Evolutionary conservation across 2,888 invertebrate genomes (phyloP).

Genomic region (Globia sparganii): DNA sequence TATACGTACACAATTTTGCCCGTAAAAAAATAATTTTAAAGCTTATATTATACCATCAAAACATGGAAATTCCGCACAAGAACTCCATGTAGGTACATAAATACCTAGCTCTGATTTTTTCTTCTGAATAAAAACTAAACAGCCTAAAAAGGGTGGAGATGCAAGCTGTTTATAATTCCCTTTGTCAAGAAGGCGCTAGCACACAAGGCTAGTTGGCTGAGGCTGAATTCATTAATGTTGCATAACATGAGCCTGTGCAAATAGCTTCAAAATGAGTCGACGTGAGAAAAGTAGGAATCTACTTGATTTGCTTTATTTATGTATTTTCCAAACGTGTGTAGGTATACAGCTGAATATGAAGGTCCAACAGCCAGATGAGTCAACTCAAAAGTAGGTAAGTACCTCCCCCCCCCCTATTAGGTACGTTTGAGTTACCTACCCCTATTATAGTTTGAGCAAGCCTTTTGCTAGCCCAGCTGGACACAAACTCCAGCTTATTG

Average conservation of each 20-base stretch:
- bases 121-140: neutral
- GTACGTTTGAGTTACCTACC: neutral
- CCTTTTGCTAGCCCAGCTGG: neutral
- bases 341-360: neutral
- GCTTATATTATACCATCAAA: no score
- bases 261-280: neutral
- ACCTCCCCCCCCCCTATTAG: no score
- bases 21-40: no score
- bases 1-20: no score
- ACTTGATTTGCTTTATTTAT: neutral
- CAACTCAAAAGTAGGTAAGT: no score
- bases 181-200: conserved; percentile 13
- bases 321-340: neutral
- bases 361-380: neutral
- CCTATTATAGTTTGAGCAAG: neutral
- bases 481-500: neutral
- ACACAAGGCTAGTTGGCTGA: conserved; percentile 29
- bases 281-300: neutral
- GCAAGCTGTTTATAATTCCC: conserved; percentile 21
- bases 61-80: no score
- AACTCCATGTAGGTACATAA: no score
- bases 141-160: neutral
- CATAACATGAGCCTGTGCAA: neutral
- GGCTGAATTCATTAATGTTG: conserved; percentile 21
- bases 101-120: neutral